Evolutionary conservation across 2,797 vertebrate genomes (phyloP).

Genomic region (Rhynchotus rufescens): DNA sequence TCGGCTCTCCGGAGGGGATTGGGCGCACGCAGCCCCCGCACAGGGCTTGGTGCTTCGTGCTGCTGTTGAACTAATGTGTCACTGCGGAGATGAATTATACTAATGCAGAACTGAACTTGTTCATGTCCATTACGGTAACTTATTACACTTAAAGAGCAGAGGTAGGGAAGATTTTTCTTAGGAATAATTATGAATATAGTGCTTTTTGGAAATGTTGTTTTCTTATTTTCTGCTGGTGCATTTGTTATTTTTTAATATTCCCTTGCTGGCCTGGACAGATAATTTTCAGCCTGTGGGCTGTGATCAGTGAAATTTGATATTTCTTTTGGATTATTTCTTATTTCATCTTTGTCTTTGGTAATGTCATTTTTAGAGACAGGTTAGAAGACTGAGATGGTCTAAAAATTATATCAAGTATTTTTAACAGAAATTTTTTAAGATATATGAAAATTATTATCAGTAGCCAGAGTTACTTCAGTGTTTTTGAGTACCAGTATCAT

Average conservation of each 20-base stretch:
- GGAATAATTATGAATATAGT: background rate
- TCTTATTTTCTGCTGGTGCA: background rate
- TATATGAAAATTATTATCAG: background rate
- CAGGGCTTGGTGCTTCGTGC: background rate
- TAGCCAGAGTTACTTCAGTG: background rate
- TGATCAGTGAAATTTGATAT: background rate
- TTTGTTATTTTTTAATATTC: background rate
- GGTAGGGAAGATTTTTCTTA: background rate
- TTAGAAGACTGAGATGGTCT: background rate
- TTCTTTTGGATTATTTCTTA: background rate
- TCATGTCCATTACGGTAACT: background rate
- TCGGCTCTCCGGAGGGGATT: background rate
- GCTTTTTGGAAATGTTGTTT: background rate
- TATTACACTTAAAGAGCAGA: background rate
- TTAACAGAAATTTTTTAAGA: background rate
- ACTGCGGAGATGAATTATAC: background rate
- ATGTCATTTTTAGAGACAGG: background rate
- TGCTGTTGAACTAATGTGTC: background rate
- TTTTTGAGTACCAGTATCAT: background rate
- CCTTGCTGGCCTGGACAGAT: background rate
- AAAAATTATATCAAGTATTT: background rate
- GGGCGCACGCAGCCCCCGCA: too few relatives aligned
- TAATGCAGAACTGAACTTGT: slow-evolving; percentile 9
- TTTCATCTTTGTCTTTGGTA: background rate
- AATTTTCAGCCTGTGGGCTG: background rate